Conservation (phyloP, 37 sponge, comb jelly and placozoan species). For the Geodia barretti region DNA sequence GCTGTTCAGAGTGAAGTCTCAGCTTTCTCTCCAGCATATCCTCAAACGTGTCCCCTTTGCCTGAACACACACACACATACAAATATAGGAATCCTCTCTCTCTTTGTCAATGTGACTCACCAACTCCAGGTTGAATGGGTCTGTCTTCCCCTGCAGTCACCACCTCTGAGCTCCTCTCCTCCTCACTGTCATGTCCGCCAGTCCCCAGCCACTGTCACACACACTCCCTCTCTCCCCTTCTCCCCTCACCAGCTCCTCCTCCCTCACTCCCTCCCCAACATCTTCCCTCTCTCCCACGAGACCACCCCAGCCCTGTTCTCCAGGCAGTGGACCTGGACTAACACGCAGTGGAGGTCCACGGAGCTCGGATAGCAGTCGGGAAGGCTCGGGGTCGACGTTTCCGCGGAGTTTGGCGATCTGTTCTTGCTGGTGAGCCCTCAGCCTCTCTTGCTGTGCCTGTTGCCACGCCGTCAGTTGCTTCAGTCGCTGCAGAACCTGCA, state of each 20-base stretch:
- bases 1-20: neutral
- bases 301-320: too few relatives aligned
- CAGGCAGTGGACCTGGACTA: too few relatives aligned
- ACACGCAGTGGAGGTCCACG: too few relatives aligned
- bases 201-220: neutral
- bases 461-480: conserved; percentile 67
- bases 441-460: conserved; percentile 56
- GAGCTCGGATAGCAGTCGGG: neutral
- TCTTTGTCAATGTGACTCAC: conserved; percentile 20
- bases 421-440: conserved; percentile 58
- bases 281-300: too few relatives aligned
- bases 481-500: conserved; percentile 56
- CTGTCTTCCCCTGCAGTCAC: conserved; percentile 49
- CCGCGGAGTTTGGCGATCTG: conserved; percentile 34
- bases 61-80: neutral
- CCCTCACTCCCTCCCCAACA: too few relatives aligned
- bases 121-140: conserved; percentile 62
- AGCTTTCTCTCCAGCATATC: conserved; percentile 59
- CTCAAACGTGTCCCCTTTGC: conserved; percentile 42
- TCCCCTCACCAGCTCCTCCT: neutral
- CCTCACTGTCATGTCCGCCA: neutral
- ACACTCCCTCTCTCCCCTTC: neutral
- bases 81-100: too few relatives aligned
- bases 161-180: too few relatives aligned
- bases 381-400: neutral